Evolutionary conservation across 2,113 vertebrate species (phyloP).

Genomic region (Tinamus guttatus): DNA sequence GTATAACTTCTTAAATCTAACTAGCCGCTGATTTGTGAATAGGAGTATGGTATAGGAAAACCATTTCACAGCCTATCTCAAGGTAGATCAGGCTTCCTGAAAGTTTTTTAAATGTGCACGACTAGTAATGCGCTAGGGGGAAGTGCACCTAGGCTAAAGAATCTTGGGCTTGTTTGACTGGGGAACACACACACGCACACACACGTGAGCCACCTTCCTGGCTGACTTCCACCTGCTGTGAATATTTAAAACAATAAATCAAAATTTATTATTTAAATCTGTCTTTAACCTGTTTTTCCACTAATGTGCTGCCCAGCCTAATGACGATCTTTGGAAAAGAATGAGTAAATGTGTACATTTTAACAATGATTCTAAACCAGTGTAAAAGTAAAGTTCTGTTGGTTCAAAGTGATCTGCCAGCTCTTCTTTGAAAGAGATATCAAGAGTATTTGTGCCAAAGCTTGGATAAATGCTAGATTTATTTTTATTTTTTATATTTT

Average conservation of each 20-base stretch:
- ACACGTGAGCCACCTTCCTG: background rate
- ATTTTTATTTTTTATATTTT: background rate
- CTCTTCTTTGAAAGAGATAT: background rate
- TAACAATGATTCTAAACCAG: background rate
- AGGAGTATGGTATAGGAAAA: background rate
- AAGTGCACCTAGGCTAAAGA: background rate
- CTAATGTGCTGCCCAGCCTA: background rate
- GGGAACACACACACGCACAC: background rate
- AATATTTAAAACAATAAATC: background rate
- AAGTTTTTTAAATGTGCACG: background rate
- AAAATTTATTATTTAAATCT: too few species aligned
- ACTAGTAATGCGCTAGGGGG: background rate
- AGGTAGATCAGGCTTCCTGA: background rate
- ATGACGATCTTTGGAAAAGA: background rate
- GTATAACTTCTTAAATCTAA: background rate
- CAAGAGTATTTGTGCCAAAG: background rate
- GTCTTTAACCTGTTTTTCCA: background rate
- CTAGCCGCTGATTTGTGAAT: background rate
- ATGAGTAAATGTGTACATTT: background rate
- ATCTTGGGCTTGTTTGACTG: background rate
- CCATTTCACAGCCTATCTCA: background rate
- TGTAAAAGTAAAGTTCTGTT: background rate
- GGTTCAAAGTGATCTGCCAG: background rate
- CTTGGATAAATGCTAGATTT: background rate
- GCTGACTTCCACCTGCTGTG: background rate